Percentiles rank a stretch among this genome's conserved stretches.
These are phyloP conservation scores for Hoplostethus atlanticus DNA, from an alignment of 2,797 vertebrate species.

Conservation along the genomic window DNA sequence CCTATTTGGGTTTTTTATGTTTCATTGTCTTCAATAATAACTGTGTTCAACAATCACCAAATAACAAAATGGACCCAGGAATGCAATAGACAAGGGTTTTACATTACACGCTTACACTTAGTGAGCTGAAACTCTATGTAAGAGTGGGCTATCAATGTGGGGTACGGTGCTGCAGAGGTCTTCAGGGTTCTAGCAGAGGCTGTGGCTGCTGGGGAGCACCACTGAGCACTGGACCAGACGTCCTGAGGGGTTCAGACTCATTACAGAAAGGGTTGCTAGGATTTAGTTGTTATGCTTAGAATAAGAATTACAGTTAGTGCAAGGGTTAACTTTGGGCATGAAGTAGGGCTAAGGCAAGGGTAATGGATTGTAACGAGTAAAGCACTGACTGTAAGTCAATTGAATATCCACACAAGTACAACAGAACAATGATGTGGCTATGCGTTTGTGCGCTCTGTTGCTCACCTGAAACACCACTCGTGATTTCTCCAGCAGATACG, in stretches of 20 bases:
- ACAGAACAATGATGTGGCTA: background rate
- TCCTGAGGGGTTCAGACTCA: background rate
- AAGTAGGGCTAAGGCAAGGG: background rate
- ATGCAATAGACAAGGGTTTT: too few relatives aligned
- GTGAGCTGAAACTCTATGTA: too few relatives aligned
- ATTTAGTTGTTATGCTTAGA: background rate
- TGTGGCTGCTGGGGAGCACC: background rate
- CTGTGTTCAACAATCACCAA: background rate
- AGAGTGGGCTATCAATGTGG: too few relatives aligned
- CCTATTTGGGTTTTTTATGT: background rate
- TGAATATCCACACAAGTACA: background rate
- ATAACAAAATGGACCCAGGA: background rate
- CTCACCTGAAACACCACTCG: constrained; percentile 98
- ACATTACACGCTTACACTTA: too few relatives aligned
- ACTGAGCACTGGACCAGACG: background rate
- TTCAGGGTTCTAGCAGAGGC: too few relatives aligned
- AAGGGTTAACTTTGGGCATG: too few relatives aligned
- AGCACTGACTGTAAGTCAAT: background rate
- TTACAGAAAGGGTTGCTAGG: background rate
- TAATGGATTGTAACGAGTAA: background rate
- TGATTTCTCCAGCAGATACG: constrained; percentile 98
- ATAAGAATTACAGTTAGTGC: too few relatives aligned
- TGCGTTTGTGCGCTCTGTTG: background rate
- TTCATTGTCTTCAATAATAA: background rate
- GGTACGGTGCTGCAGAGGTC: too few relatives aligned